Evolutionary conservation across 2,888 invertebrate genomes (phyloP).

Genomic region (Geophilus truncorum): DNA sequence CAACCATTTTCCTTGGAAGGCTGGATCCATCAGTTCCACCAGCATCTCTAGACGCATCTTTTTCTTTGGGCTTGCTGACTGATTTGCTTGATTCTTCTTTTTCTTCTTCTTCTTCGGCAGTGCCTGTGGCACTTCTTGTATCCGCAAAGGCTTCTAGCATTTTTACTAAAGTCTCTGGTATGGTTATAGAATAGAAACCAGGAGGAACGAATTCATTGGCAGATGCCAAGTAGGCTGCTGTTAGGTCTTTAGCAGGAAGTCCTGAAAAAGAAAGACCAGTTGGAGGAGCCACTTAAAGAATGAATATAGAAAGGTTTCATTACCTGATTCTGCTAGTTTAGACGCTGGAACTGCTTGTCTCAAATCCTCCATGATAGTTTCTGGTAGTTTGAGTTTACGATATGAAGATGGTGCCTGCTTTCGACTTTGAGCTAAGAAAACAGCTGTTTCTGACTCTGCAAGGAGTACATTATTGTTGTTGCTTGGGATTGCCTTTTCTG

Average conservation of each 20-base stretch:
- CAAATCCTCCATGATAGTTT: constrained; percentile 32
- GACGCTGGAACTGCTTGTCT: constrained; percentile 30
- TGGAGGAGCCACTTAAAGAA: no score
- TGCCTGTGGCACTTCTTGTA: background rate
- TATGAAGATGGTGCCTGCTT: constrained; percentile 19
- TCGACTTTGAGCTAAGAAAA: constrained; percentile 5
- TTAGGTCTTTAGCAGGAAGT: constrained; percentile 25
- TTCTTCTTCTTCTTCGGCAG: background rate
- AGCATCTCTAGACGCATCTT: background rate
- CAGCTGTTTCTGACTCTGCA: background rate
- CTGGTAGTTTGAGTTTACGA: constrained; percentile 30
- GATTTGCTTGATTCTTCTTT: background rate
- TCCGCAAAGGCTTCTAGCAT: constrained; percentile 29
- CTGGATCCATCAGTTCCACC: background rate
- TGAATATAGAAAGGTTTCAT: background rate
- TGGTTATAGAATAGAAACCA: constrained; percentile 31
- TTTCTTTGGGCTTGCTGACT: background rate
- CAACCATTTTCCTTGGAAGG: constrained; percentile 14
- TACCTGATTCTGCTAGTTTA: constrained; percentile 28
- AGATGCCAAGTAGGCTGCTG: constrained; percentile 29
- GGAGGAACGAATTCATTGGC: constrained; percentile 30
- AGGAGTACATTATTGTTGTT: background rate
- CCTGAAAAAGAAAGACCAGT: background rate
- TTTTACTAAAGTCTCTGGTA: constrained; percentile 28
- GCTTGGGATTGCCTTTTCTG: background rate